phyloP scores from a whole-genome alignment of 2,888 invertebrate genomes.

The Polymixis lichenea region DNA sequence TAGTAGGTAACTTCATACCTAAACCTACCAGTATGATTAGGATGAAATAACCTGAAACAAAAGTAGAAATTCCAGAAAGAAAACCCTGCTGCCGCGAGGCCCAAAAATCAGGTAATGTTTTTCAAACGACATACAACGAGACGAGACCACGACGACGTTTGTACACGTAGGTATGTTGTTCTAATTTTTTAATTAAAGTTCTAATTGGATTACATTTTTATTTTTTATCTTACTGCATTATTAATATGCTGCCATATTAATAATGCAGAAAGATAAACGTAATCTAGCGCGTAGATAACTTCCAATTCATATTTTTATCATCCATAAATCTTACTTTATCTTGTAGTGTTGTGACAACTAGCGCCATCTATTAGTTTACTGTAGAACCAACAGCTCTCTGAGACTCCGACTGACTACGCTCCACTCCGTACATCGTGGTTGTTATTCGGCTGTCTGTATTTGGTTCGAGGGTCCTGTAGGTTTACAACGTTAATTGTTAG shows the following conservation, averaged over 20 bases:
- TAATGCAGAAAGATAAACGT: not conserved
- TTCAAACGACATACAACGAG: too few relatives aligned
- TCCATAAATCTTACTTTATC: not conserved
- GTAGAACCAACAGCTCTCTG: not conserved
- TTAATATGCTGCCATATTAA: too few relatives aligned
- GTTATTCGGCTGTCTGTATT: not conserved
- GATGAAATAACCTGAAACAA: not conserved
- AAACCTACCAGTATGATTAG: not conserved
- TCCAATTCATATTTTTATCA: too few relatives aligned
- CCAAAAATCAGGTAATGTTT: too few relatives aligned
- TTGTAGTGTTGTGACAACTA: not conserved
- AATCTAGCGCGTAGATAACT: not conserved
- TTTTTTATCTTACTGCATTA: too few relatives aligned
- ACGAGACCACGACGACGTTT: not conserved
- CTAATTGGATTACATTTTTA: not conserved
- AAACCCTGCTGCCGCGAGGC: too few relatives aligned
- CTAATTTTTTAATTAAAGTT: not conserved
- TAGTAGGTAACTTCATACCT: not conserved
- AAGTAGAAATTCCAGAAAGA: not conserved
- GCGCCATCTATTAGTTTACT: slow-evolving; percentile 42
- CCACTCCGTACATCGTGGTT: too few relatives aligned
- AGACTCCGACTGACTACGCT: not conserved
- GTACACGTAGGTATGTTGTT: not conserved
- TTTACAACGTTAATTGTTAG: not conserved
- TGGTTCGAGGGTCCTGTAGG: not conserved